Evolutionary conservation across 2,888 invertebrate species (phyloP), one percentile per base, ranked within the genome.

Genomic region (Patella caerulea): DNA sequence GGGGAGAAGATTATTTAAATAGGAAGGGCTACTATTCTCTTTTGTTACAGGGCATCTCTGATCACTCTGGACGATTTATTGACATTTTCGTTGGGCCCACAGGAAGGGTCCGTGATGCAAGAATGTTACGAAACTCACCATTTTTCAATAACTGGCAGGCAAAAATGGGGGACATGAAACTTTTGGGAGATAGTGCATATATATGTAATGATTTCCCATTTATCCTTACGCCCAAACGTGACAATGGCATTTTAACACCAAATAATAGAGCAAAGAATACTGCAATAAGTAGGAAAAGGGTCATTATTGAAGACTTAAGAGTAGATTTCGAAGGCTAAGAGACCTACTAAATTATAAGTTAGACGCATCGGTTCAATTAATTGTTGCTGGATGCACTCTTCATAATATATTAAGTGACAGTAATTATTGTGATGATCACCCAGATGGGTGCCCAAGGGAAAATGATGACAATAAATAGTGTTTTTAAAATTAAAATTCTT

Each of bases 1-100:
- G 71, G 53, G 71, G 53, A 29, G 72, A 55, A 7, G 80, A 80
- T 71, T 81, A 80, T 52, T 74, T 71, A 45, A 80, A 82, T 59
- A 55, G 80, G 19, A 80, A 78, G 29, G 73, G 72, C 4, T 82
- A 72, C 45, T 56, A 77, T 53, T 75, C 78, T 9, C 53, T 81
- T 15, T 56, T 76, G 7, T n/a, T 77, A 71, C 79, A 78, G 72
- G 74, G 73, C 24, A 71, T 78, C 9, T 69, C 71, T 72, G 76
- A 80, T 29, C 45, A 80, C 54, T n/a, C 19, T 54, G 78, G 70
- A 71, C 34, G 74, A 55, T 76, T 80, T 73, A 56, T 52, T 5
- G 72, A 72, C 52, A 74, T 79, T 24, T 59, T 29, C 29, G 59
- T 70, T 53, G 77, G 79, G 3, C 79, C 77, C 71, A 77, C 77